A percentile compares a stretch with the other conserved stretches of the same genome.
These are phyloP conservation scores for Heliconius congener DNA, from an alignment of 1,140 invertebrate species.

Conservation along the genomic window DNA sequence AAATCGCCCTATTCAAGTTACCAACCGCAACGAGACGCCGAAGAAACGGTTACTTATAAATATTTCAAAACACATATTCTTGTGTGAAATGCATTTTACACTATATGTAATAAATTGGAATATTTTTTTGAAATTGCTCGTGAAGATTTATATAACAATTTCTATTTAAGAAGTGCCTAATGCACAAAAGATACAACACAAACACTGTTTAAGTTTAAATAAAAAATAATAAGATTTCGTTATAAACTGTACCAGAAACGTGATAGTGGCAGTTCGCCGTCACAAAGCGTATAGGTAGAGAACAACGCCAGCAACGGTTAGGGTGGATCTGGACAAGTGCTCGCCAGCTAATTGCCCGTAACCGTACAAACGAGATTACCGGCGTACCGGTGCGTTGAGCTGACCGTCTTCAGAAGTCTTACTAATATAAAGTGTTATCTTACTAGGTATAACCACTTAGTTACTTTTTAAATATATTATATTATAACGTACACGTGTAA, in stretches of 20 bases:
- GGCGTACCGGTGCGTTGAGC: conserved; percentile 37
- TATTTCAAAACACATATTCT: conserved; percentile 28
- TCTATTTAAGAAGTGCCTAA: too few relatives aligned
- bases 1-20: conserved; percentile 50
- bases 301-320: conserved; percentile 28
- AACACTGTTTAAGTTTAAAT: not conserved
- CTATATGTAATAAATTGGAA: not conserved
- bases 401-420: conserved; percentile 13
- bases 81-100: conserved; percentile 14
- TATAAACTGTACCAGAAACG: not conserved
- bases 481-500: not conserved
- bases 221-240: not conserved
- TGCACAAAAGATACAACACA: too few relatives aligned
- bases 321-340: conserved; percentile 37
- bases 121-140: not conserved
- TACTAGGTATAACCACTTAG: not conserved
- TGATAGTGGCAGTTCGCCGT: not conserved
- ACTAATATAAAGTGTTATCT: not conserved
- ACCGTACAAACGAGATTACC: conserved; percentile 66
- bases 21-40: conserved; percentile 50
- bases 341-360: conserved; percentile 62
- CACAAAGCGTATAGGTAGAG: not conserved
- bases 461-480: not conserved
- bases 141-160: too few relatives aligned
- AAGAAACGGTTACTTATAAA: conserved; percentile 38